Evolutionary conservation across 1,140 invertebrate genomes (phyloP).

Genomic region (Drosophila guanche): DNA sequence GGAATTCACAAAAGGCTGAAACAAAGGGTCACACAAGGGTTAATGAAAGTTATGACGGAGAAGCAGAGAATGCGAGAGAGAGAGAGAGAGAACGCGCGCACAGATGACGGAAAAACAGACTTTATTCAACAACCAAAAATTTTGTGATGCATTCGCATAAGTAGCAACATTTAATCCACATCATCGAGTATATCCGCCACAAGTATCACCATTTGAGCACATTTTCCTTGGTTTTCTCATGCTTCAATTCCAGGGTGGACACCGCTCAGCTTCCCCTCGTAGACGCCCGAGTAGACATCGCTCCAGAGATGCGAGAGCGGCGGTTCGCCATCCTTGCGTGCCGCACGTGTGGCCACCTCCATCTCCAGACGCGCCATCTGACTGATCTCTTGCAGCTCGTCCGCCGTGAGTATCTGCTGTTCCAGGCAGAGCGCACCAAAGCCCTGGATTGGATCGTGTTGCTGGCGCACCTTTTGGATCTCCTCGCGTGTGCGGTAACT

Average conservation of each 20-base stretch:
- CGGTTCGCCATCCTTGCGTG: conserved; percentile 91
- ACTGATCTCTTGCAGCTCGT: conserved; percentile 85
- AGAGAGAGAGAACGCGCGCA: too few relatives aligned
- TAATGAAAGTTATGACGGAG: conserved; percentile 60
- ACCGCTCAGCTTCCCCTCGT: conserved; percentile 46
- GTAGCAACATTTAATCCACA: neutral
- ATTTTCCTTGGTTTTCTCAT: conserved; percentile 4
- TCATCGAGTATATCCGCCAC: neutral
- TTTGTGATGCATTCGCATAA: neutral
- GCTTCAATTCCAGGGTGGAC: conserved; percentile 35
- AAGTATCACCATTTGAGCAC: neutral
- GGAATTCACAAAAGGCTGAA: conserved; percentile 15
- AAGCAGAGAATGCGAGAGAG: conserved; percentile 8
- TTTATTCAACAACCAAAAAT: conserved; percentile 1
- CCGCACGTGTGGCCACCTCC: conserved; percentile 88
- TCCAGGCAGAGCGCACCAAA: conserved; percentile 89
- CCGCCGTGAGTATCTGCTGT: conserved; percentile 84
- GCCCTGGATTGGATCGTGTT: conserved; percentile 93
- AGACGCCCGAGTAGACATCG: conserved; percentile 90
- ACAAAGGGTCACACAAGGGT: conserved; percentile 42
- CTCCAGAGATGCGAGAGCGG: conserved; percentile 91
- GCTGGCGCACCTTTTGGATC: conserved; percentile 94
- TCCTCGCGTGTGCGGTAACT: conserved; percentile 92
- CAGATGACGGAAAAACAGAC: neutral
- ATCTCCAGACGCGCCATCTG: conserved; percentile 88